Conservation (phyloP, 2,888 invertebrate genomes). For the Aproaerema taeniolella region DNA sequence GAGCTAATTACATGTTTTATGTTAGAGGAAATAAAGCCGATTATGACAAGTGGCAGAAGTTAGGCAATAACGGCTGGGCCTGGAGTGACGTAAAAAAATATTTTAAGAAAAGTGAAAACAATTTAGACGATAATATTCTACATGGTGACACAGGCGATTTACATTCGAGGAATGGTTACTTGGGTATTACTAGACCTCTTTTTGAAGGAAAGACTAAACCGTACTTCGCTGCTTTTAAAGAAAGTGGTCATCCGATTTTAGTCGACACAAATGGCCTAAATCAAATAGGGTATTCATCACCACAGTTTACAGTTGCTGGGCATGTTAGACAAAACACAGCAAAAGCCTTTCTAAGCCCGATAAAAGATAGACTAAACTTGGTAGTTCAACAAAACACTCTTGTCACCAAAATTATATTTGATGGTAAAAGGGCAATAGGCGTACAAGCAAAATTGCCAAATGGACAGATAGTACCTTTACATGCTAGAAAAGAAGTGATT, state of each 20-base stretch:
- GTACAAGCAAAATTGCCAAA: constrained; percentile 37
- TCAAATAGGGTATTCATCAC: constrained; percentile 32
- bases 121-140: constrained; percentile 37
- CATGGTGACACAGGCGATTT: constrained; percentile 28
- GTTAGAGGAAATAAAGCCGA: constrained; percentile 51
- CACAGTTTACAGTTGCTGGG: constrained; percentile 40
- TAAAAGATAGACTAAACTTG: constrained; percentile 42
- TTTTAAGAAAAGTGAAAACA: constrained; percentile 45
- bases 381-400: constrained; percentile 44
- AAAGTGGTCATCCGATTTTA: constrained; percentile 39
- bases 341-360: constrained; percentile 45
- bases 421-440: constrained; percentile 41
- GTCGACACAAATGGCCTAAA: constrained; percentile 41
- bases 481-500: constrained; percentile 46
- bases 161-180: constrained; percentile 42
- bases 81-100: constrained; percentile 40
- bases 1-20: constrained; percentile 73
- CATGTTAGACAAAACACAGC: constrained; percentile 57
- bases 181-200: constrained; percentile 36
- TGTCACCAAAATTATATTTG: constrained; percentile 46
- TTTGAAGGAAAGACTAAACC: constrained; percentile 31
- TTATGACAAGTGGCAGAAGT: neutral
- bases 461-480: constrained; percentile 36
- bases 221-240: constrained; percentile 32
- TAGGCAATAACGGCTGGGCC: constrained; percentile 33